phyloP scores from a whole-genome alignment of 2,113 vertebrate species.

The Callopanchax toddi region DNA sequence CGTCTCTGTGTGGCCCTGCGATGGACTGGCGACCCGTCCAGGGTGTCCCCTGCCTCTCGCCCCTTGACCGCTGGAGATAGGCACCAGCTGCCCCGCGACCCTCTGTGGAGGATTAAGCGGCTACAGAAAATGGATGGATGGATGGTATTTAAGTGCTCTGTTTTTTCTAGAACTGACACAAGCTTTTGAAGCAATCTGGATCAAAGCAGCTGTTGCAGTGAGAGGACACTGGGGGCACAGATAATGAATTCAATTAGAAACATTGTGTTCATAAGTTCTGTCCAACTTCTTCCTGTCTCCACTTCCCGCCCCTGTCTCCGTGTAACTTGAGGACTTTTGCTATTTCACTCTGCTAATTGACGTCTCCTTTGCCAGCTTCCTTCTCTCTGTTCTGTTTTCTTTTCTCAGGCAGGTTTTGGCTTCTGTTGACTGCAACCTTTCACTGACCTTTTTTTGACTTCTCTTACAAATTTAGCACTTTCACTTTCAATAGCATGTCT shows the following conservation, averaged over 20 bases:
- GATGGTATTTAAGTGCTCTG: not conserved
- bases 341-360: slow-evolving; percentile 20
- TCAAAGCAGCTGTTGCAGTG: slow-evolving; percentile 9
- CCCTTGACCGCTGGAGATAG: too few species aligned
- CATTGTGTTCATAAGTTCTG: not conserved
- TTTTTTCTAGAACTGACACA: not conserved
- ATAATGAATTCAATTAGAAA: slow-evolving; percentile 27
- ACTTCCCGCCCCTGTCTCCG: not conserved
- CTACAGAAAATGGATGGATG: too few species aligned
- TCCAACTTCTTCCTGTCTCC: slow-evolving; percentile 5
- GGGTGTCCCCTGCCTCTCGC: too few species aligned
- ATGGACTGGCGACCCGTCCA: too few species aligned
- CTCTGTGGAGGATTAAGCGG: too few species aligned
- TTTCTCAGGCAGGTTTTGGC: slow-evolving; percentile 9
- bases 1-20: too few species aligned
- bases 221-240: not conserved
- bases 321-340: slow-evolving; percentile 5
- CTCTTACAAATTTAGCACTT: not conserved
- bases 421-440: not conserved
- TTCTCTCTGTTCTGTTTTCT: slow-evolving; percentile 17
- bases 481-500: slow-evolving; percentile 3
- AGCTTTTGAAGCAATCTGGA: not conserved
- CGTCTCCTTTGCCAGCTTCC: slow-evolving; percentile 16
- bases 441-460: slow-evolving; percentile 20
- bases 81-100: too few species aligned